Conservation (phyloP, 2,888 invertebrate species). For the Diabrotica balteata region DNA sequence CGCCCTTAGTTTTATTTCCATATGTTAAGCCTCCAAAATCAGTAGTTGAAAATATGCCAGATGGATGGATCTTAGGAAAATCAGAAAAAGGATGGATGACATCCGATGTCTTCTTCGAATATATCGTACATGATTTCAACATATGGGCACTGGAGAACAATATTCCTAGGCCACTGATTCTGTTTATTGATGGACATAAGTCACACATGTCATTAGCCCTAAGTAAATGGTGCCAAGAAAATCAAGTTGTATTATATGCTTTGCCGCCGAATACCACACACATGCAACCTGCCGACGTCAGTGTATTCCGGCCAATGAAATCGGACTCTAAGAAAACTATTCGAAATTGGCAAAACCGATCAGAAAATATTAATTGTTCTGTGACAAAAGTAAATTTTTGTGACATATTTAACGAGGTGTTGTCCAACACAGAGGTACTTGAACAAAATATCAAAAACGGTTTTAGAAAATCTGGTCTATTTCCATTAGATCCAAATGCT, state of each 20-base stretch:
- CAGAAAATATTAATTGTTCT: constrained; percentile 11
- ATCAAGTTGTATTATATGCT: constrained; percentile 25
- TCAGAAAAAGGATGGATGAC: constrained; percentile 32
- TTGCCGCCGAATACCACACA: constrained; percentile 16
- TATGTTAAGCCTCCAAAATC: constrained; percentile 32
- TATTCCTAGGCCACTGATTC: constrained; percentile 32
- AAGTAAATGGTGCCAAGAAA: constrained; percentile 28
- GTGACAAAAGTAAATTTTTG: constrained; percentile 7
- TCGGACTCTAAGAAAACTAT: constrained; percentile 17
- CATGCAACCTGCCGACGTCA: constrained; percentile 3
- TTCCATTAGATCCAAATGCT: constrained; percentile 5
- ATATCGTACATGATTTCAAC: constrained; percentile 24
- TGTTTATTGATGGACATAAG: constrained; percentile 31
- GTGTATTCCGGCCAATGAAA: no score
- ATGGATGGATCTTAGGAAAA: constrained; percentile 38
- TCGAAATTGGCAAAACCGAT: constrained; percentile 13
- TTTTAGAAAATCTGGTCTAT: background rate
- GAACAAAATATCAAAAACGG: constrained; percentile 1
- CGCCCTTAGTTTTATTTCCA: constrained; percentile 2
- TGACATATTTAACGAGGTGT: constrained; percentile 9
- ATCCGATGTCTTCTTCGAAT: constrained; percentile 30
- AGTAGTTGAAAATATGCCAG: constrained; percentile 2
- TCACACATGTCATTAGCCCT: constrained; percentile 25
- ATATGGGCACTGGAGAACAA: constrained; percentile 24
- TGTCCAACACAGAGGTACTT: constrained; percentile 5